These are phyloP conservation scores for Callopanchax toddi DNA, from an alignment of 2,113 vertebrate species.

Conservation along the genomic window DNA sequence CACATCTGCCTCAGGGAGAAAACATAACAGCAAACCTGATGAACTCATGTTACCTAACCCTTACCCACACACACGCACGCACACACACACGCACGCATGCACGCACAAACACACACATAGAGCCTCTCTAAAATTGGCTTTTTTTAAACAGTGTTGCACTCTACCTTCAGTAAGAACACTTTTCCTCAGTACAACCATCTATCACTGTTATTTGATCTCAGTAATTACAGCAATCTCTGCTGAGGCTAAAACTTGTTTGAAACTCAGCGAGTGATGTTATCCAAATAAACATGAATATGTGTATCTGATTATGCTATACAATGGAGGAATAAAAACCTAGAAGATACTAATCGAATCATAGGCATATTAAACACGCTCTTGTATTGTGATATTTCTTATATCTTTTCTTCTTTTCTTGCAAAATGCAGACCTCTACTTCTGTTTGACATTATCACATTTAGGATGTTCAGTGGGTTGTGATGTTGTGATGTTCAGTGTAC, in stretches of 20 bases:
- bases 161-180: slow-evolving; percentile 35
- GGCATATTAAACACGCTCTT: too few relatives aligned
- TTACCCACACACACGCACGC: slow-evolving; percentile 44
- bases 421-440: too few relatives aligned
- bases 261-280: slow-evolving; percentile 64
- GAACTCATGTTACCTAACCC: slow-evolving; percentile 77
- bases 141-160: slow-evolving; percentile 14
- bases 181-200: slow-evolving; percentile 49
- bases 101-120: slow-evolving; percentile 8
- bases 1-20: slow-evolving; percentile 64
- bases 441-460: too few relatives aligned
- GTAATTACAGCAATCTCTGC: background rate
- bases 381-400: too few relatives aligned
- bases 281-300: slow-evolving; percentile 36
- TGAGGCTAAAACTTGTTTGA: slow-evolving; percentile 29
- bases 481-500: too few relatives aligned
- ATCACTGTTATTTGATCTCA: slow-evolving; percentile 44
- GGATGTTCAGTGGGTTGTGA: too few relatives aligned
- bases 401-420: too few relatives aligned
- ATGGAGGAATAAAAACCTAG: too few relatives aligned
- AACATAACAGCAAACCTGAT: slow-evolving; percentile 71
- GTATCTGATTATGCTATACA: background rate
- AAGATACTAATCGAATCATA: too few relatives aligned
- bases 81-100: slow-evolving; percentile 41
- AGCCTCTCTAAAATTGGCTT: background rate